These are phyloP conservation scores for Melanostoma mellinum DNA, from an alignment of 2,888 invertebrate genomes.

Conservation along the genomic window DNA sequence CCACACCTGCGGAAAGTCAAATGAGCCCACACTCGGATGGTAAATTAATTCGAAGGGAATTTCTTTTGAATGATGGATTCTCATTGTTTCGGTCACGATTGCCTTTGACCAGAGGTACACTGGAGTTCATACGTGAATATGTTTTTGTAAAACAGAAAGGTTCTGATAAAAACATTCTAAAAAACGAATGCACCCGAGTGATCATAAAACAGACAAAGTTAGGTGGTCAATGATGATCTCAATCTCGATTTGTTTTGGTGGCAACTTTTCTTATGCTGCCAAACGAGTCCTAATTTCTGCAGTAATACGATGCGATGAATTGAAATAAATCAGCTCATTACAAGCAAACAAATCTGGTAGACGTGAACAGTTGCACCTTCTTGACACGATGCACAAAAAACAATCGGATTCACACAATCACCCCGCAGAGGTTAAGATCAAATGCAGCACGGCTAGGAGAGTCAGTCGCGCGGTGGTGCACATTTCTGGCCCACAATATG, in stretches of 20 bases:
- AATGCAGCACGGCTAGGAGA: slow-evolving; percentile 64
- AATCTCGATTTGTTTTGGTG: too few species aligned
- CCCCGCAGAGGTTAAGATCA: slow-evolving; percentile 71
- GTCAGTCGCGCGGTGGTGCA: slow-evolving; percentile 33
- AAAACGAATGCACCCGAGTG: too few species aligned
- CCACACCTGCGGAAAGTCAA: slow-evolving; percentile 72
- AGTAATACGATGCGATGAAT: slow-evolving; percentile 52
- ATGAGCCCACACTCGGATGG: slow-evolving; percentile 66
- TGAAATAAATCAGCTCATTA: slow-evolving; percentile 73
- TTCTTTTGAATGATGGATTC: slow-evolving; percentile 5
- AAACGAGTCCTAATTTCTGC: slow-evolving; percentile 57
- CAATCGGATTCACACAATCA: slow-evolving; percentile 73
- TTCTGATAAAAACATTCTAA: not conserved
- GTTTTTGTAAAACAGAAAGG: not conserved
- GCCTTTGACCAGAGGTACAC: slow-evolving; percentile 28
- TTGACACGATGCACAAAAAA: slow-evolving; percentile 68
- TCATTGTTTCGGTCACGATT: slow-evolving; percentile 64
- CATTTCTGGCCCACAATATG: slow-evolving; percentile 55
- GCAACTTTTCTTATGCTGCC: slow-evolving; percentile 10
- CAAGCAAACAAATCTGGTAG: slow-evolving; percentile 71
- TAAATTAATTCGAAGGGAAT: slow-evolving; percentile 28
- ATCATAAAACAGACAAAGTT: too few species aligned
- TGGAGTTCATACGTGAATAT: not conserved
- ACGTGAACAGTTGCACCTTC: slow-evolving; percentile 72
- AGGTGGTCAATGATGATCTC: too few species aligned